Base-by-base conservation (phyloP, 2,797 vertebrate genomes). In the Gadopsis bispinosus region DNA sequence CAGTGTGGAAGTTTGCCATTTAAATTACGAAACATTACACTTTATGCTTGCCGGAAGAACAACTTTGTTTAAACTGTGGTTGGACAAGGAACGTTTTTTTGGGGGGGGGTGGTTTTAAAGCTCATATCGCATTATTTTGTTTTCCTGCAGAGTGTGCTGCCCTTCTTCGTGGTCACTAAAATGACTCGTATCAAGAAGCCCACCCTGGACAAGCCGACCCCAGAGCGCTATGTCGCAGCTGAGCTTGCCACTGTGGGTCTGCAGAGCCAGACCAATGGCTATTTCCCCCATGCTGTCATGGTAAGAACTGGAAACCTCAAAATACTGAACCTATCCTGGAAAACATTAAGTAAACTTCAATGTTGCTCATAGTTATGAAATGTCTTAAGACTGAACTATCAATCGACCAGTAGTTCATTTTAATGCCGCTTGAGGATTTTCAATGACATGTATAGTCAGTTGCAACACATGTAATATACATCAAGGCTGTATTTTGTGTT, bases 141-240 rank as follows among this genome's bases (percentile, higher is more conserved):
- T 12, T n/a, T 7, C 17, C 14, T 89, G 33, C 90, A 99, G 98
- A 98, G 97, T 0, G 96, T 99, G 75, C 90, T 97, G 29, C 98
- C 98, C 0, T 98, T 94, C 91, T 98, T 84, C 0, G 97, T 99
- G 75, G 96, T 88, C 62, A 99, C 98, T 1, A 99, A 99, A 88
- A 86, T 99, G 96, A 93, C 96, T 29, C 96, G 94, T 51, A 95
- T 99, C 90, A 95, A 94, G 90, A 97, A 91, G 79, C 92, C 97
- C 9, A 97, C 96, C 26, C 92, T 97, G 5, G 90, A 94, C 80
- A 96, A 95, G 39, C 98, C 98, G 43, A 96, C 95, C 45, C 92
- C 98, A 0, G 96, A 97, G 56, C 95, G 92, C 0, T 99, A 95
- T 0, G 98, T 97, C 58, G 95, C 95, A 43, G 95, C 96, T 45